Percentiles rank a stretch among this genome's conserved stretches.
phyloP scores from a whole-genome alignment of 2,888 invertebrate species.

The Polydrusus pterygomalis region DNA sequence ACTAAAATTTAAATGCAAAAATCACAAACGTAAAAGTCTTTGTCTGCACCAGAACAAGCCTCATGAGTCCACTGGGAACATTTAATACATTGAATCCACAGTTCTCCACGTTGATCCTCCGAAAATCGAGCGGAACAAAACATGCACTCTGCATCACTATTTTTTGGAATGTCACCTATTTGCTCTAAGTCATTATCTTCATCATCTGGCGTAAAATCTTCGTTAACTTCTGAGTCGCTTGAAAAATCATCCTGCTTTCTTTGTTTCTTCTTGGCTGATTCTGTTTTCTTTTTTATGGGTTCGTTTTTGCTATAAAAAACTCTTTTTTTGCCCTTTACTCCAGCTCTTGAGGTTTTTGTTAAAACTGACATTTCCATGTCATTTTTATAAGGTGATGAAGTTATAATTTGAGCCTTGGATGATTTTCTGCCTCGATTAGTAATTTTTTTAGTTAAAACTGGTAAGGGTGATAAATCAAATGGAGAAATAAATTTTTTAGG shows the following conservation, averaged over 20 bases:
- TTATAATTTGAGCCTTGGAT: constrained; percentile 23
- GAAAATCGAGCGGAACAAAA: too few species aligned
- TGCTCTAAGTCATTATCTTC: constrained; percentile 24
- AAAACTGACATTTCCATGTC: too few species aligned
- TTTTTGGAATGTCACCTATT: constrained; percentile 37
- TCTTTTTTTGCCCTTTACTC: too few species aligned
- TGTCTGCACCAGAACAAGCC: constrained; percentile 52
- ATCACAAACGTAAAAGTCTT: constrained; percentile 52
- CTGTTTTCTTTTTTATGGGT: not conserved
- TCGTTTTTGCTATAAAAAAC: constrained; percentile 1
- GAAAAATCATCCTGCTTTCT: too few species aligned
- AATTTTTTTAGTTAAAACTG: constrained; percentile 7
- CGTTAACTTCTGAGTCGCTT: not conserved
- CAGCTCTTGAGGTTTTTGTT: too few species aligned
- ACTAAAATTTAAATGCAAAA: constrained; percentile 38
- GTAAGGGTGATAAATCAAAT: constrained; percentile 28
- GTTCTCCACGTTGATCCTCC: too few species aligned
- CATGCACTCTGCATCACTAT: constrained; percentile 33
- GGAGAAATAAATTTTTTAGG: constrained; percentile 9
- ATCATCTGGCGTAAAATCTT: constrained; percentile 19
- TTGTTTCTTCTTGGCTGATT: not conserved
- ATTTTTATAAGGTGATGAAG: not conserved
- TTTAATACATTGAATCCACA: too few species aligned
- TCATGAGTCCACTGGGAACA: constrained; percentile 40
- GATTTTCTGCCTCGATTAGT: constrained; percentile 28